Evolutionary conservation across 2,113 vertebrate species (phyloP).

Genomic region (Anolis sagrei): DNA sequence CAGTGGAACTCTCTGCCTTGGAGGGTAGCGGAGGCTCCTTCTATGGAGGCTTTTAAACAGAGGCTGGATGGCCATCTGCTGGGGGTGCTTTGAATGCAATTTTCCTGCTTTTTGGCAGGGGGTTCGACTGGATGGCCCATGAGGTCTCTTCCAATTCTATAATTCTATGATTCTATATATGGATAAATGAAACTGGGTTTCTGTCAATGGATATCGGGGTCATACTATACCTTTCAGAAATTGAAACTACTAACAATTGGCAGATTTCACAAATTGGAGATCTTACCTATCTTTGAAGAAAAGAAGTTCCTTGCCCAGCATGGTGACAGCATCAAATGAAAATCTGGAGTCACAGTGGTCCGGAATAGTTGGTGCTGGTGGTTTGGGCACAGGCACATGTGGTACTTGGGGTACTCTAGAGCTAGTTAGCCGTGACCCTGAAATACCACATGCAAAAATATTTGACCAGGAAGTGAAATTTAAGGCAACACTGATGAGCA

Average conservation of each 20-base stretch:
- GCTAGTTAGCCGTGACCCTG: conserved; percentile 61
- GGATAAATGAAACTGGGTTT: no score
- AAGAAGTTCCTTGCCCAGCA: conserved; percentile 66
- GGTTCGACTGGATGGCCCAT: no score
- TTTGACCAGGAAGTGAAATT: conserved; percentile 2
- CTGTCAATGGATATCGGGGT: no score
- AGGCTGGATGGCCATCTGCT: no score
- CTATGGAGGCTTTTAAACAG: no score
- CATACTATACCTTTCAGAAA: background rate
- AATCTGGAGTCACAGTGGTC: conserved; percentile 65
- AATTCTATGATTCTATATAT: no score
- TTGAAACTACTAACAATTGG: background rate
- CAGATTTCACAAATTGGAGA: background rate
- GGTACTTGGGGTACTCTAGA: conserved; percentile 45
- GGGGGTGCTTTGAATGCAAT: no score
- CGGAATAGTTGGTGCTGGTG: conserved; percentile 34
- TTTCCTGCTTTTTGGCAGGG: no score
- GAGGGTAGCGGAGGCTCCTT: no score
- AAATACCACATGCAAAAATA: conserved; percentile 38
- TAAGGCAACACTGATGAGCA: no score
- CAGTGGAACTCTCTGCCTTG: no score
- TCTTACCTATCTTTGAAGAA: conserved; percentile 70
- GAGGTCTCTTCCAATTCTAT: no score
- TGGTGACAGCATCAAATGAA: conserved; percentile 64
- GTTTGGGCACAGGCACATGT: conserved; percentile 22